Percentiles rank a stretch among this genome's conserved stretches.
These are phyloP conservation scores for Pseudolycoriella hygida DNA, from an alignment of 2,888 invertebrate species.

Conservation along the genomic window DNA sequence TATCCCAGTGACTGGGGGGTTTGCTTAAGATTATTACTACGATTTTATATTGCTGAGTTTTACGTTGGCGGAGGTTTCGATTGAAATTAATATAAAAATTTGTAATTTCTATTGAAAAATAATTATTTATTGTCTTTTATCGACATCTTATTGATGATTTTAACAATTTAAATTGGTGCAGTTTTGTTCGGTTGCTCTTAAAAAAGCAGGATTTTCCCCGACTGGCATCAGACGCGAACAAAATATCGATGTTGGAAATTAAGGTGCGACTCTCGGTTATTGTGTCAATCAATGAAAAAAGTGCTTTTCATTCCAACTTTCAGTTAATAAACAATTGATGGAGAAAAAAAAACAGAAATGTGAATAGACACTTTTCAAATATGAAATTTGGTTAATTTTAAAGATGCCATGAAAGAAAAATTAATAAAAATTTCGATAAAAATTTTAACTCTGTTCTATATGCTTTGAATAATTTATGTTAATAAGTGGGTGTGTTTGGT, in stretches of 20 bases:
- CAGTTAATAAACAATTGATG: background rate
- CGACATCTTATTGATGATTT: background rate
- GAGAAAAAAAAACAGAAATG: background rate
- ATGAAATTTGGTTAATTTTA: too few species aligned
- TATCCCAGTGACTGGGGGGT: background rate
- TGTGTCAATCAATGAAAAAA: background rate
- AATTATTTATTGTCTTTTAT: too few species aligned
- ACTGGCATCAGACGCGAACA: background rate
- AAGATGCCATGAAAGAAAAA: too few species aligned
- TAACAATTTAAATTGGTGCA: background rate
- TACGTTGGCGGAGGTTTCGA: background rate
- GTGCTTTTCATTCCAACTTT: background rate
- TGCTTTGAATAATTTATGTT: constrained; percentile 8
- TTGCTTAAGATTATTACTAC: background rate
- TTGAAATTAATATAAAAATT: background rate
- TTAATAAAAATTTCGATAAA: too few species aligned
- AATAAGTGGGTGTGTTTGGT: constrained; percentile 20
- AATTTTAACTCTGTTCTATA: background rate
- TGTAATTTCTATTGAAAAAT: background rate
- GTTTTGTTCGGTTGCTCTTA: background rate
- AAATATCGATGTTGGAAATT: background rate
- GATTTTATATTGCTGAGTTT: background rate
- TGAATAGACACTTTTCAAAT: too few species aligned
- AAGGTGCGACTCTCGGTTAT: background rate
- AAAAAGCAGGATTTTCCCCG: background rate